Conservation (phyloP, 2,888 invertebrate species). For the Mimas tiliae region DNA sequence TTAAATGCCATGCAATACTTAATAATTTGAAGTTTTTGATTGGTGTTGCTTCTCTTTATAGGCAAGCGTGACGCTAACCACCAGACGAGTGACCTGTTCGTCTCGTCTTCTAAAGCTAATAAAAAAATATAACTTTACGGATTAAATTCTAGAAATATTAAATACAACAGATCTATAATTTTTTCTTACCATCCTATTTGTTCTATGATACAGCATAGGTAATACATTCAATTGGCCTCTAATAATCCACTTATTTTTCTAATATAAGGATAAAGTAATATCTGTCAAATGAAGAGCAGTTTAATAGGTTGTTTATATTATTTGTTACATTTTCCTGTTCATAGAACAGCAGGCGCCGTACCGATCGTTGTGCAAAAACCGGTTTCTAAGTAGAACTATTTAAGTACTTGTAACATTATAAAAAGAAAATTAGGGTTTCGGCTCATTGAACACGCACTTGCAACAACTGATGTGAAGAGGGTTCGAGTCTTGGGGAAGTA, state of each 20-base stretch:
- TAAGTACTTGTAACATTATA: background rate
- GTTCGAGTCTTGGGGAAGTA: background rate
- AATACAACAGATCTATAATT: too few relatives aligned
- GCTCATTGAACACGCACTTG: background rate
- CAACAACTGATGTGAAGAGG: background rate
- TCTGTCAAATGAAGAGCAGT: background rate
- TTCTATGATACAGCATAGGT: too few relatives aligned
- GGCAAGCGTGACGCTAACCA: too few relatives aligned
- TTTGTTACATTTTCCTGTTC: slow-evolving; percentile 4
- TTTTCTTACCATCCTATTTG: too few relatives aligned
- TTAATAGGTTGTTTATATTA: background rate
- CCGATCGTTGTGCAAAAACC: background rate
- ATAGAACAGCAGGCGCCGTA: background rate
- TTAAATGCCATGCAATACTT: too few relatives aligned
- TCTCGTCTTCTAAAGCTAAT: too few relatives aligned
- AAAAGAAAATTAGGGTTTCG: slow-evolving; percentile 2
- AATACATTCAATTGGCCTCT: too few relatives aligned
- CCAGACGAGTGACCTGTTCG: too few relatives aligned
- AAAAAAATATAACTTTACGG: too few relatives aligned
- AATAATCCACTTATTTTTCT: background rate
- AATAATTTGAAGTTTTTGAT: too few relatives aligned
- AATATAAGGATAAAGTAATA: background rate
- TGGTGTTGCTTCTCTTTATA: too few relatives aligned
- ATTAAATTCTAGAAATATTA: too few relatives aligned
- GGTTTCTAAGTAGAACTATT: background rate